phyloP scores from a whole-genome alignment of 2,888 invertebrate species.

The Hybos culiciformis region DNA sequence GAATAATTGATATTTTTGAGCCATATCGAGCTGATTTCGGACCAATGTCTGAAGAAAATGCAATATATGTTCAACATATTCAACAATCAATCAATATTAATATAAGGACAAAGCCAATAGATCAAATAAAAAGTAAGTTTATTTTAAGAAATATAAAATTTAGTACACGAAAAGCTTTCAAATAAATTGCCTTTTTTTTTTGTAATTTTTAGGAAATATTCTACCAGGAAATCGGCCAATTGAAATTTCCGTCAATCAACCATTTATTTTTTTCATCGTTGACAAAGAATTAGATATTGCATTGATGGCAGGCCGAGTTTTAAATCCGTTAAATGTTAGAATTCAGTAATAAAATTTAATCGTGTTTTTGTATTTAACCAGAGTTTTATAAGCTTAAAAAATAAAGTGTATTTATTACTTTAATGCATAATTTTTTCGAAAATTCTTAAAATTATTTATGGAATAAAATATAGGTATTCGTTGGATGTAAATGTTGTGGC shows the following conservation, averaged over 20 bases:
- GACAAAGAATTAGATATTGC: slow-evolving; percentile 66
- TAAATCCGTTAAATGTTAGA: slow-evolving; percentile 69
- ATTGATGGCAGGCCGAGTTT: slow-evolving; percentile 68
- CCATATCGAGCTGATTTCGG: slow-evolving; percentile 64
- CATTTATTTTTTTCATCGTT: slow-evolving; percentile 74
- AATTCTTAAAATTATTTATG: not conserved
- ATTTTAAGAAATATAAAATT: slow-evolving; percentile 13
- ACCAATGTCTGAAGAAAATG: slow-evolving; percentile 62
- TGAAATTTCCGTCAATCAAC: slow-evolving; percentile 64
- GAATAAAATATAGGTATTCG: slow-evolving; percentile 14
- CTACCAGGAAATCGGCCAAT: slow-evolving; percentile 40
- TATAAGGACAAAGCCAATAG: slow-evolving; percentile 54
- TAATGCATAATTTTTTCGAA: not conserved
- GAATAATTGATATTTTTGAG: slow-evolving; percentile 65
- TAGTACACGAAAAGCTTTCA: slow-evolving; percentile 16
- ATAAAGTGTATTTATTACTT: too few species aligned
- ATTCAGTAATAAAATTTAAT: slow-evolving; percentile 46
- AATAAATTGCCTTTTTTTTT: slow-evolving; percentile 14
- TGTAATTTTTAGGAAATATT: slow-evolving; percentile 24
- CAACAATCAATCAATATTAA: slow-evolving; percentile 74
- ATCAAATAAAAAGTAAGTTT: slow-evolving; percentile 35
- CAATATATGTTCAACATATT: slow-evolving; percentile 67
- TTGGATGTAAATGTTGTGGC: too few species aligned
- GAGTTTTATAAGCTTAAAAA: too few species aligned
- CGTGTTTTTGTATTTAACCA: too few species aligned